Evolutionary conservation across 2,113 vertebrate species (phyloP).

Genomic region (Pica pica): DNA sequence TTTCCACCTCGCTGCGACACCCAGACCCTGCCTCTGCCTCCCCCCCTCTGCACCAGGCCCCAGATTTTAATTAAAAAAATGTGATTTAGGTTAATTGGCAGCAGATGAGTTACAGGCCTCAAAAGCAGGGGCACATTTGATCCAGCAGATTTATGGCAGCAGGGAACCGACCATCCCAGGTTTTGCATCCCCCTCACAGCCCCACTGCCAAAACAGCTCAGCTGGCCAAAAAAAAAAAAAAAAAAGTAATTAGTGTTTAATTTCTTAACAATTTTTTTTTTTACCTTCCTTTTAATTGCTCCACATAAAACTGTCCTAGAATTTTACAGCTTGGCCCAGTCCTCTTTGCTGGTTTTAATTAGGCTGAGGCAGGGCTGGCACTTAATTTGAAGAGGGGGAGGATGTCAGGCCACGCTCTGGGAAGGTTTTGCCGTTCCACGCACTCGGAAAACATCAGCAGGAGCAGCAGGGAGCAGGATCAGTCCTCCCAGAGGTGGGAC

Average conservation of each 20-base stretch:
- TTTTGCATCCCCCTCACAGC: constrained; percentile 52
- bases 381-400: constrained; percentile 51
- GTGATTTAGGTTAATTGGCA: constrained; percentile 77
- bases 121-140: constrained; percentile 29
- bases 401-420: background rate
- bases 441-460: background rate
- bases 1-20: constrained; percentile 63
- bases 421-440: constrained; percentile 42
- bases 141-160: constrained; percentile 56
- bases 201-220: constrained; percentile 52
- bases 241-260: constrained; percentile 77
- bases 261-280: constrained; percentile 78
- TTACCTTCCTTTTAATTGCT: constrained; percentile 77
- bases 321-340: constrained; percentile 75
- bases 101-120: constrained; percentile 65
- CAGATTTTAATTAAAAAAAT: constrained; percentile 69
- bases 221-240: constrained; percentile 46
- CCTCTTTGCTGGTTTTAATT: constrained; percentile 77
- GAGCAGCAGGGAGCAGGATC: background rate
- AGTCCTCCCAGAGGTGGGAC: background rate
- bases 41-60: constrained; percentile 38
- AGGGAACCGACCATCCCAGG: constrained; percentile 22
- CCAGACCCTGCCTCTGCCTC: constrained; percentile 20
- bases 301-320: constrained; percentile 80
- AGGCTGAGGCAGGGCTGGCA: constrained; percentile 69